phyloP scores from a whole-genome alignment of 2,888 invertebrate species.

The Protophormia terraenovae region DNA sequence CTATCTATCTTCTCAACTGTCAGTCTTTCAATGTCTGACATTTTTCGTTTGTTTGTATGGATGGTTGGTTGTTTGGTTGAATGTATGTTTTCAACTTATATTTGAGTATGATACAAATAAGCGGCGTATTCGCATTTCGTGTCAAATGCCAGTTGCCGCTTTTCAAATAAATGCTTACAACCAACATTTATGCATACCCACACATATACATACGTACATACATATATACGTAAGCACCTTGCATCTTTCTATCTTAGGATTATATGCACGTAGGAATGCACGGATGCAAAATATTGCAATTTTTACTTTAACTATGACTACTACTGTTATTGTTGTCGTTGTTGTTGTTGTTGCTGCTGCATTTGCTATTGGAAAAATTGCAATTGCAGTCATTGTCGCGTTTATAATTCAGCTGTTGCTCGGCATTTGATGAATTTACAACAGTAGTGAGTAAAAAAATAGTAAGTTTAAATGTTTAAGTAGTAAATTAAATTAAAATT shows the following conservation, averaged over 20 bases:
- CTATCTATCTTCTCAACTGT: conserved; percentile 65
- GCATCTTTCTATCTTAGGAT: conserved; percentile 11
- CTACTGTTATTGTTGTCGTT: conserved; percentile 9
- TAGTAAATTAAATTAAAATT: too few relatives aligned
- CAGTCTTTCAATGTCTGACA: conserved; percentile 64
- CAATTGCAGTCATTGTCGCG: conserved; percentile 28
- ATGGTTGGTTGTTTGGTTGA: background rate
- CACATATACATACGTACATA: background rate
- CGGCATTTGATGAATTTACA: conserved; percentile 29
- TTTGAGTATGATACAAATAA: conserved; percentile 59
- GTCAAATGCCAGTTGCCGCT: conserved; percentile 69
- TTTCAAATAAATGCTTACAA: conserved; percentile 40
- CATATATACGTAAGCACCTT: background rate
- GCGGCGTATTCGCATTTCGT: conserved; percentile 66
- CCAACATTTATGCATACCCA: background rate
- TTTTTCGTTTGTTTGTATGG: conserved; percentile 47
- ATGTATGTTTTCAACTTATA: conserved; percentile 18
- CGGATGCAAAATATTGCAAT: conserved; percentile 64
- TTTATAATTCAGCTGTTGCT: conserved; percentile 55
- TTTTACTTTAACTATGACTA: conserved; percentile 42
- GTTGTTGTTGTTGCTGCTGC: conserved; percentile 9
- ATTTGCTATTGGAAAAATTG: background rate
- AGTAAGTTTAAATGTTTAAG: too few relatives aligned
- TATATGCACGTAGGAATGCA: conserved; percentile 63
- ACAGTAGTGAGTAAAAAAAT: background rate